Evolutionary conservation across 2,888 invertebrate genomes (phyloP), one percentile per base, ranked within the genome.

Genomic region (Panzeria rudis): DNA sequence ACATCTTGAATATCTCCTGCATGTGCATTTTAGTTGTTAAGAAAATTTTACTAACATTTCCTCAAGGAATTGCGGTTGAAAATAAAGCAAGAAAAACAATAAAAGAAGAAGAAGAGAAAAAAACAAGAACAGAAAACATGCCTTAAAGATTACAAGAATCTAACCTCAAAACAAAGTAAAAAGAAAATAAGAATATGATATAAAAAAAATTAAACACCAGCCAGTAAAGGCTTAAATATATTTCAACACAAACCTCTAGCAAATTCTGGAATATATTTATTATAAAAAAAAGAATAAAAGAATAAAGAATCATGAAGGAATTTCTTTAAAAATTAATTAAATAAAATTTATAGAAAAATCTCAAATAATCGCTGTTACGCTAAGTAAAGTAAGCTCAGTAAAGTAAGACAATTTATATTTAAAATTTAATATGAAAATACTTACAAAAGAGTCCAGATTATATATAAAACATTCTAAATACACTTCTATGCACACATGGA

Each of bases 41-140:
- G 69, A 84, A 71, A 78, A 75, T 79, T 78, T 64, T 75, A 69
- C 72, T 69, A 85, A 80, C 84, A 86, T 86, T 84, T 84, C 83
- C 87, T 84, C 52, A 76, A 87, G 87, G 86, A 87, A 86, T 85
- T 85, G 82, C 50, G 85, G 85, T 85, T 82, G 61, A 17, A 78
- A 66, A 76, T 44, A 64, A 52, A 69, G 25, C 56, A 25, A 52
- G 38, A 41, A 23, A 20, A 71, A 15, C 69, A 61, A 77, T 52
- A 64, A 38, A 38, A 38, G 13, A 38, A 38, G 47, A 41, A 44
- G 52, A 72, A 76, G 4, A 62, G 38, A 29, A 56, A 38, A 54
- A 75, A 41, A 17, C 17, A 73, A 54, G 66, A 56, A 82, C 56
- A 50, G 44, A 76, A 81, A 82, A 78, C 78, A 82, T 82, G 82